Evolutionary conservation across 2,888 invertebrate species (phyloP).

Genomic region (Ornithoptera alexandrae): DNA sequence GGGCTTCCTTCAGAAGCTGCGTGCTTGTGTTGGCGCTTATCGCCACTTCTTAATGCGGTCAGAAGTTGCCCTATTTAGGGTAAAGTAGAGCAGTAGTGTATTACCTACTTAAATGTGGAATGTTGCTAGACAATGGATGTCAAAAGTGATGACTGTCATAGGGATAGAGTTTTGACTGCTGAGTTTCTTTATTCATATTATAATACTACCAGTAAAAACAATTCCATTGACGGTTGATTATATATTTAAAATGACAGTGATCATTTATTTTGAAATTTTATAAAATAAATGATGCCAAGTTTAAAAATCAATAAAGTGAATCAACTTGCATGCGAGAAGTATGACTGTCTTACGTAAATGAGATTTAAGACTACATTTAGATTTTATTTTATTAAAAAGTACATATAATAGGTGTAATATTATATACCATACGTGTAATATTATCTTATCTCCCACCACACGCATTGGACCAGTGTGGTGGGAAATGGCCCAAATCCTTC

Average conservation of each 20-base stretch:
- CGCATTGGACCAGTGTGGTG: too few relatives aligned
- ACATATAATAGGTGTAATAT: not conserved
- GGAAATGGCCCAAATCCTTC: too few relatives aligned
- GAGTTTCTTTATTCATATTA: too few relatives aligned
- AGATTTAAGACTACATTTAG: not conserved
- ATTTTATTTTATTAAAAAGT: not conserved
- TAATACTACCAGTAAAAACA: too few relatives aligned
- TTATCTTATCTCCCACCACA: not conserved
- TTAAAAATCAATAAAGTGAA: not conserved
- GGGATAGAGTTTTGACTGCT: too few relatives aligned
- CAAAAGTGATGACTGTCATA: too few relatives aligned
- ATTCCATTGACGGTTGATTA: too few relatives aligned
- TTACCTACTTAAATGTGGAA: not conserved
- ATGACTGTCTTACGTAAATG: not conserved
- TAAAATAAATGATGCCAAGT: too few relatives aligned
- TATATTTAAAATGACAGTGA: too few relatives aligned
- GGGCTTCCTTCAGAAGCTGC: constrained; percentile 7
- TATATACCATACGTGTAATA: too few relatives aligned
- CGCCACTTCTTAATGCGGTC: constrained; percentile 16
- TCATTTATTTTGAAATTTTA: too few relatives aligned
- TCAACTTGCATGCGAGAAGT: not conserved
- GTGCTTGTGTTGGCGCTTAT: constrained; percentile 15
- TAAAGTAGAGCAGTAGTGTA: not conserved
- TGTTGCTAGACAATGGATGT: not conserved
- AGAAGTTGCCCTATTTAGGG: constrained; percentile 12